A percentile compares a stretch with the other conserved stretches of the same genome.
phyloP scores from a whole-genome alignment of 2,797 vertebrate species.

The Gorsachius magnificus region DNA sequence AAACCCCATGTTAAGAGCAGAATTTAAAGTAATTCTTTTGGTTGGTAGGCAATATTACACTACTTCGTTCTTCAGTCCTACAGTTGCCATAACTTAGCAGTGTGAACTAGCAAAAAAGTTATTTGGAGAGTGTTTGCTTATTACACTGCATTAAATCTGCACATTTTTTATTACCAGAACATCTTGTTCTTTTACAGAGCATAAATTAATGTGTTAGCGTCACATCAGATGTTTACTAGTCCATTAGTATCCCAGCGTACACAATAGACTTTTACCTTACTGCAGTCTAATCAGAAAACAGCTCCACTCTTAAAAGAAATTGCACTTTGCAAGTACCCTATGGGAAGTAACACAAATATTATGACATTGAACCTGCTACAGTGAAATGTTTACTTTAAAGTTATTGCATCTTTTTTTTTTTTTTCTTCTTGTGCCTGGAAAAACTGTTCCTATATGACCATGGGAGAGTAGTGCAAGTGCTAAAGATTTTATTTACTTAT shows the following conservation, averaged over 20 bases:
- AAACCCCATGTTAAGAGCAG: not conserved
- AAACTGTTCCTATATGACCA: not conserved
- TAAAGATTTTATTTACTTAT: not conserved
- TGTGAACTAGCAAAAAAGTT: constrained; percentile 35
- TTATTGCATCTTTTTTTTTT: not conserved
- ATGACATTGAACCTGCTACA: not conserved
- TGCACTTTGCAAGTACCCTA: not conserved
- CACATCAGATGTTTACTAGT: constrained; percentile 4
- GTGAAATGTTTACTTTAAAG: not conserved
- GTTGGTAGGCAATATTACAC: not conserved
- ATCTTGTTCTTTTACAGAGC: constrained; percentile 38
- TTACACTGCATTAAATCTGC: not conserved
- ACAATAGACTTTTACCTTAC: not conserved
- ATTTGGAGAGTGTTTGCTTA: constrained; percentile 10
- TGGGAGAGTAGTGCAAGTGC: not conserved
- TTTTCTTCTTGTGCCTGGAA: not conserved
- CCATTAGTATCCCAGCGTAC: not conserved
- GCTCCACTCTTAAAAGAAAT: not conserved
- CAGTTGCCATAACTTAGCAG: not conserved
- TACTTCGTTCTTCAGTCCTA: constrained; percentile 16
- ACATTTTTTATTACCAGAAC: not conserved
- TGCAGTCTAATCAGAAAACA: not conserved
- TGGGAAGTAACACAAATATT: constrained; percentile 6
- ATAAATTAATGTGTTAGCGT: constrained; percentile 43
- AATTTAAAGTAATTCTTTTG: constrained; percentile 34